Base-by-base conservation (phyloP, 2,888 invertebrate genomes). In the Junonia oenone region DNA sequence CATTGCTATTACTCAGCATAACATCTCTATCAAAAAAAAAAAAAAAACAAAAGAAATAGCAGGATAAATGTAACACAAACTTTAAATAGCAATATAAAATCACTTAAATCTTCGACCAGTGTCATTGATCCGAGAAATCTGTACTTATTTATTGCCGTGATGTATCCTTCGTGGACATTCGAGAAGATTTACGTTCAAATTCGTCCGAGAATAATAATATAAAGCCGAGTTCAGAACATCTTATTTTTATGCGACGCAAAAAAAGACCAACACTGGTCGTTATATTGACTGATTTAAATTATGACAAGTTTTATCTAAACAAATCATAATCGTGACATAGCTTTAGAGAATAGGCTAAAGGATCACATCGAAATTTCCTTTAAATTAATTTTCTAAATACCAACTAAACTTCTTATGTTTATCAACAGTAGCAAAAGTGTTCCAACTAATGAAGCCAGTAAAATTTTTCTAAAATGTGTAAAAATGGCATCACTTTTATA, bases 71-170 rank as follows among this genome's bases (percentile, higher is more conserved):
- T 19, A 19, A 19, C 38, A 11, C 9, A 40, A 40, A 19, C n/a
- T 13, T 45, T 45, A 29, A 31, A n/a, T 29, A n/a, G 17, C 2
- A 17, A 31, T 31, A 37, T 17, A 22, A 11, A 45, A 46, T 52
- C 33, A 48, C 45, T 49, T 49, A 49, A 56, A 56, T 57, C 53
- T 48, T 27, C 15, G 29, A 35, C 35, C 27, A 31, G 38, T 50
- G 49, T 56, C 51, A 56, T 9, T 52, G 45, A 53, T 45, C 31
- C 53, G 51, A 49, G 57, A 53, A 50, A 38, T 53, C 14, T 45
- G 52, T 13, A 47, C 26, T 57, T 57, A 57, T 57, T 57, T 57
- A 45, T 50, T 53, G 45, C 37, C 48, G 57, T 53, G 53, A 57
- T 45, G 45, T 57, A 46, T 57, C 40, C 56, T 47, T 45, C 27